A percentile compares a stretch with the other conserved stretches of the same genome.
phyloP scores from a whole-genome alignment of 2,113 vertebrate species.

The Neolamprologus hecqui region DNA sequence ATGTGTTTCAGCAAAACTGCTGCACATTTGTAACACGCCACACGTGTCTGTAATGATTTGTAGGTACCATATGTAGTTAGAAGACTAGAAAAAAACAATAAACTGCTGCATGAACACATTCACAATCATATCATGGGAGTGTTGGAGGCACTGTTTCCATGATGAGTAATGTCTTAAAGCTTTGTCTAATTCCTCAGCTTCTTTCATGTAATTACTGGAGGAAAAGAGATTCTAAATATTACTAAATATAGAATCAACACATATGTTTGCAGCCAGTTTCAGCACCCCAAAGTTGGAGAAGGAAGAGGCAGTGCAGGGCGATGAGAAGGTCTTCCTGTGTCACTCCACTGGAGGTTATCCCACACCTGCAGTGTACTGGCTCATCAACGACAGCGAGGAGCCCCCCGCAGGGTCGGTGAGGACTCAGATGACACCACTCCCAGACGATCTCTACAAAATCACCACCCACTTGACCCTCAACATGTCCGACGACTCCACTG shows the following conservation, averaged over 20 bases:
- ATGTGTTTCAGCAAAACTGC: background rate
- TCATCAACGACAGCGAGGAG: conserved; percentile 31
- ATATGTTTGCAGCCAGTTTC: conserved; percentile 46
- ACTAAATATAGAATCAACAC: background rate
- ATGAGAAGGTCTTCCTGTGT: conserved; percentile 34
- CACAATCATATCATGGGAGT: background rate
- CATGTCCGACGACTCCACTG: conserved; percentile 4
- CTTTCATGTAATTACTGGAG: background rate
- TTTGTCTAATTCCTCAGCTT: background rate
- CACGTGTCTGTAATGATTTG: background rate
- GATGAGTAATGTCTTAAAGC: background rate
- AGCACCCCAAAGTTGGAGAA: conserved; percentile 29
- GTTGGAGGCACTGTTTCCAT: background rate
- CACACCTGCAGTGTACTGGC: conserved; percentile 52
- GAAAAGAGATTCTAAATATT: background rate
- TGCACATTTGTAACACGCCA: background rate
- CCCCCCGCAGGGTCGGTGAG: conserved; percentile 22
- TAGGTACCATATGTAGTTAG: background rate
- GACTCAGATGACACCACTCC: background rate
- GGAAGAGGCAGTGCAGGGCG: background rate
- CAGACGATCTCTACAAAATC: conserved; percentile 47
- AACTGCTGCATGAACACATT: background rate
- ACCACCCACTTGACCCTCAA: conserved; percentile 46
- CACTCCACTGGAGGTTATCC: conserved; percentile 54
- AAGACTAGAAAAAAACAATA: background rate